phyloP scores from a whole-genome alignment of 2,113 vertebrate genomes.

The Puffinus mauretanicus region DNA sequence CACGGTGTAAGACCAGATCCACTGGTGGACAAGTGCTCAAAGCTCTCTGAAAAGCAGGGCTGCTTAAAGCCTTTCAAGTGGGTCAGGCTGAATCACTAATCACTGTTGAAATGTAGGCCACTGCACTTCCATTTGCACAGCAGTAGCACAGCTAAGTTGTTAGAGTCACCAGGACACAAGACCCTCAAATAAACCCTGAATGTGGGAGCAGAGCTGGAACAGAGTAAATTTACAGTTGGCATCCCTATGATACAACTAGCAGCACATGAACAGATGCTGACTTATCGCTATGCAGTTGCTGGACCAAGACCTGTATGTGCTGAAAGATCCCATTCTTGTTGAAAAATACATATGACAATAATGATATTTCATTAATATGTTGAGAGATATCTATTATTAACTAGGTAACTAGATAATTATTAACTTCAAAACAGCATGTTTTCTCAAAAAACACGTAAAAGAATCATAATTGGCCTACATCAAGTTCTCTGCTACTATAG shows the following conservation, averaged over 20 bases:
- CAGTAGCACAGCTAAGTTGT: background rate
- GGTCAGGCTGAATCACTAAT: background rate
- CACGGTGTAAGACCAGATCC: background rate
- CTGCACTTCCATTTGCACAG: background rate
- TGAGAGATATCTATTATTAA: background rate
- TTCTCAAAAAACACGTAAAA: background rate
- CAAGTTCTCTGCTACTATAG: background rate
- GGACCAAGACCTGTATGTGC: background rate
- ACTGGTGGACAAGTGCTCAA: background rate
- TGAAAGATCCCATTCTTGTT: background rate
- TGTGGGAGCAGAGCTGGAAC: background rate
- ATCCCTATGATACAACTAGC: background rate
- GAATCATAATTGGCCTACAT: background rate
- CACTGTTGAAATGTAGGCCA: conserved; percentile 11
- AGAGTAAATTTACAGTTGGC: background rate
- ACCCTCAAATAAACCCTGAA: background rate
- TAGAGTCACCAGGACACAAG: background rate
- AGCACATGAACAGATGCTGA: background rate
- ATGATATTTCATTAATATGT: background rate
- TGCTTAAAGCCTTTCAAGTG: background rate
- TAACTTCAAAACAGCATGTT: background rate
- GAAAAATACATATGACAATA: background rate
- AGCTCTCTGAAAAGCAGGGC: background rate
- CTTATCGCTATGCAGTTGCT: accelerated
- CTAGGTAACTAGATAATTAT: background rate